Base-by-base conservation (phyloP, 64 coral and sea anemone genomes). In the Montipora capricornis region DNA sequence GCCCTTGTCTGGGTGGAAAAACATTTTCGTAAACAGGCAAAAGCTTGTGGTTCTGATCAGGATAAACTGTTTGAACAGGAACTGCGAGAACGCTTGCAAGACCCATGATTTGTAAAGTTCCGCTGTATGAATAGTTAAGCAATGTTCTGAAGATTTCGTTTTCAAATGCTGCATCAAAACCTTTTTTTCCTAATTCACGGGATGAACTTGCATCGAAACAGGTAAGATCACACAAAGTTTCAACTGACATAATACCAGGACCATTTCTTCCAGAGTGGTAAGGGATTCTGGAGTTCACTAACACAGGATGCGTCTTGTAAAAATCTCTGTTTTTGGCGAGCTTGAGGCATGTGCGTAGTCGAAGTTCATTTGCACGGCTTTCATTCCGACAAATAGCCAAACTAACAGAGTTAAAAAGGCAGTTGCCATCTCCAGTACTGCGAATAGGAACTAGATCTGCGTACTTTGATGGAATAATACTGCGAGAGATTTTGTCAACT, bases 41-140 rank as follows among this genome's bases (percentile, higher is more conserved):
- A 20, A 95, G 58, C 85, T 60, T 61, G 12, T 64, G 7, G 6
- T 52, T 37, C 26, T 81, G 76, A 51, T 82, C 50, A 37, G 93
- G 93, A 53, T 95, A 95, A 49, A 95, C 73, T 1, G 93, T 84
- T 66, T 77, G 48, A 49, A 95, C 78, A 2, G 93, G 88, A 37
- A 58, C 76, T 68, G 68, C 62, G 11, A 90, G 83, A 8, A 90
- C 88, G 16, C 87, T 90, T 49, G 93, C 79, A 47, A 95, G 93
- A 3, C 80, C 93, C 74, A 95, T 84, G 12, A 95, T 49, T 14
- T 67, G 73, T 5, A 90, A 69, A 75, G 78, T 69, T 10, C 76
- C 46, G 13, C 77, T 79, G 77, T 79, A 79, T 5, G 77, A 51
- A 5, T 19, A 79, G 16, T 52, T 79, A 4, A 17, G 8, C 6